phyloP scores from a whole-genome alignment of 2,113 vertebrate species.

The Zingel zingel region DNA sequence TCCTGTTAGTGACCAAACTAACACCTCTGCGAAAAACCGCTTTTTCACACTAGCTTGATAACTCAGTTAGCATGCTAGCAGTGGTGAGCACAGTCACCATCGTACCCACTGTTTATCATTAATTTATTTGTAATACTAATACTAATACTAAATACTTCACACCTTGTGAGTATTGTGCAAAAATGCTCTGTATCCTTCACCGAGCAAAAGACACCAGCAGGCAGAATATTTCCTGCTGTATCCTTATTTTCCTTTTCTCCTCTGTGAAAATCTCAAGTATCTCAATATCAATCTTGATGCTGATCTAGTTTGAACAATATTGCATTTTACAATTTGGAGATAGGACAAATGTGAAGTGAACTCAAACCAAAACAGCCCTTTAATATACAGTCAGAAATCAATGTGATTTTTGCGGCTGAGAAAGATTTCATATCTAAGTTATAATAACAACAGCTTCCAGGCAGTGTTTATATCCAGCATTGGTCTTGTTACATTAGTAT shows the following conservation, averaged over 20 bases:
- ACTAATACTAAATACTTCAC: too few relatives aligned
- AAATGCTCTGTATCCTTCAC: background rate
- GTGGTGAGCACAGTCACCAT: too few relatives aligned
- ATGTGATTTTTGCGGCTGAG: slow-evolving; percentile 7
- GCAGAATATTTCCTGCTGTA: background rate
- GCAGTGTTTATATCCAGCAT: slow-evolving; percentile 31
- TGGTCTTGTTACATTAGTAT: background rate
- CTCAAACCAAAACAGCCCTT: slow-evolving; percentile 39
- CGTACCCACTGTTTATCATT: too few relatives aligned
- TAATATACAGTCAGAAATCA: slow-evolving; percentile 9
- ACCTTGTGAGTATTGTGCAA: background rate
- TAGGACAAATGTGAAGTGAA: slow-evolving; percentile 35
- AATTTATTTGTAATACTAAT: too few relatives aligned
- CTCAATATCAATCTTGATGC: slow-evolving; percentile 49
- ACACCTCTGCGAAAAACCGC: too few relatives aligned
- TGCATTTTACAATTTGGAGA: slow-evolving; percentile 35
- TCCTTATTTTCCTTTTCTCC: slow-evolving; percentile 6
- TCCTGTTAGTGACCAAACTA: too few relatives aligned
- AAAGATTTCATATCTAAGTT: slow-evolving; percentile 35
- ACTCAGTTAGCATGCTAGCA: too few relatives aligned
- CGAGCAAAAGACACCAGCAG: background rate
- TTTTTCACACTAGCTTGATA: too few relatives aligned
- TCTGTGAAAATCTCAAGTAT: slow-evolving; percentile 10
- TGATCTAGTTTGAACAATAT: slow-evolving; percentile 50
- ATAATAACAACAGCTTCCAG: slow-evolving; percentile 33